Conservation (phyloP, 2,113 vertebrate species). For the Microcebus jonahi region DNA sequence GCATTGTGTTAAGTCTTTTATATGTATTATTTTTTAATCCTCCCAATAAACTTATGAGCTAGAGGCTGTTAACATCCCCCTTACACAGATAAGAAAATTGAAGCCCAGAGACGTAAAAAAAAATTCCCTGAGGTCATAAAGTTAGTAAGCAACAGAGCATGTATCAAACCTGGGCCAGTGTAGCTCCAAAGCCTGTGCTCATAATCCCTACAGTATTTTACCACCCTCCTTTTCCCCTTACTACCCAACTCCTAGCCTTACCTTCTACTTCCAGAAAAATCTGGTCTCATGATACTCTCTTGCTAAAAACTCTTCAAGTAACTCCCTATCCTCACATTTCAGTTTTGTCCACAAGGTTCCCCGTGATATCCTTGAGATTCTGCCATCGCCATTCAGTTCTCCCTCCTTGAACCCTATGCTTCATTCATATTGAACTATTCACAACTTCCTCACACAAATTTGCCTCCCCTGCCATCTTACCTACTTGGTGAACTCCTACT, state of each 20-base stretch:
- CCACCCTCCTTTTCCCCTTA: not conserved
- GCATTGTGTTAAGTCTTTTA: constrained; percentile 41
- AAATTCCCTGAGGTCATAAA: not conserved
- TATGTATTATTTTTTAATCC: constrained; percentile 4
- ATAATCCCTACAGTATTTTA: not conserved
- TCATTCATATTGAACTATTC: not conserved
- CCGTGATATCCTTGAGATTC: not conserved
- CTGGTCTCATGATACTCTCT: not conserved
- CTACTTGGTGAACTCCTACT: not conserved
- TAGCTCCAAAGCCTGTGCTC: not conserved
- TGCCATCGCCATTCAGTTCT: not conserved
- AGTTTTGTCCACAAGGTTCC: not conserved
- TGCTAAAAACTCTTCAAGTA: not conserved
- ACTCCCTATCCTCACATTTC: not conserved
- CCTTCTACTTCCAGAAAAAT: constrained; percentile 22
- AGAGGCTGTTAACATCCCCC: not conserved
- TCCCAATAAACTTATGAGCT: not conserved
- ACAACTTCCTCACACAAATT: not conserved
- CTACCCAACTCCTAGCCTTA: not conserved
- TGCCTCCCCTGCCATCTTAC: not conserved
- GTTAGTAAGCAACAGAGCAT: not conserved
- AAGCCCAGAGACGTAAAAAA: constrained; percentile 28
- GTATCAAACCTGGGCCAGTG: not conserved
- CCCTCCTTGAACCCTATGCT: not conserved
- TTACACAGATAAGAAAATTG: not conserved